Conservation (phyloP, 37 sponge, comb jelly and placozoan genomes). For the Eunapius fragilis region DNA sequence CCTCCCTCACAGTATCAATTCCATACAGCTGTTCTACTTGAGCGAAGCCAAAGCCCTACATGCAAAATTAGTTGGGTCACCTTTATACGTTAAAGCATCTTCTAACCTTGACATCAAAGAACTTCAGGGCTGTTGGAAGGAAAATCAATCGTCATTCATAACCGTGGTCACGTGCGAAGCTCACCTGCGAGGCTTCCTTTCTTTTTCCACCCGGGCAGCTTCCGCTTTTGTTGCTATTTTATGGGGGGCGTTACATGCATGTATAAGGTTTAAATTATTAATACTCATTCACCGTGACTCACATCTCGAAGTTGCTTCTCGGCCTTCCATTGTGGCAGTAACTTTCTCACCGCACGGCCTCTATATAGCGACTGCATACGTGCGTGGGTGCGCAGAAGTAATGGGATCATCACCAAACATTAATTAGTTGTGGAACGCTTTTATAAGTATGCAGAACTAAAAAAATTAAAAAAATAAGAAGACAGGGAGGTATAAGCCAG, state of each 20-base stretch:
- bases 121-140: slow-evolving; percentile 65
- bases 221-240: slow-evolving; percentile 73
- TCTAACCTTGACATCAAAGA: slow-evolving; percentile 81
- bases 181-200: slow-evolving; percentile 70
- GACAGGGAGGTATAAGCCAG: neutral
- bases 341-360: slow-evolving; percentile 36
- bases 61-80: neutral
- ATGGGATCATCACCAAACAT: no score
- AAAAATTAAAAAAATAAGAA: no score
- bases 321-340: slow-evolving; percentile 51
- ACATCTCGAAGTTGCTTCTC: slow-evolving; percentile 73
- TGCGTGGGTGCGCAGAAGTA: no score
- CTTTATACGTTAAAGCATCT: neutral
- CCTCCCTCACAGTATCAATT: slow-evolving; percentile 70
- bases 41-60: slow-evolving; percentile 82
- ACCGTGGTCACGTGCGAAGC: neutral
- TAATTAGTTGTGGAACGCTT: no score
- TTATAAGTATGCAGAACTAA: no score
- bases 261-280: neutral
- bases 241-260: neutral
- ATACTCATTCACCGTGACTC: neutral
- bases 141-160: neutral
- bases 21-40: slow-evolving; percentile 91
- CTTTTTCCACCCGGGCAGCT: slow-evolving; percentile 63
- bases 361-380: slow-evolving; percentile 63